A percentile compares a stretch with the other conserved stretches of the same genome.
Evolutionary conservation across 2,888 invertebrate genomes (phyloP).

Genomic region (Hirtodrosophila confusa): DNA sequence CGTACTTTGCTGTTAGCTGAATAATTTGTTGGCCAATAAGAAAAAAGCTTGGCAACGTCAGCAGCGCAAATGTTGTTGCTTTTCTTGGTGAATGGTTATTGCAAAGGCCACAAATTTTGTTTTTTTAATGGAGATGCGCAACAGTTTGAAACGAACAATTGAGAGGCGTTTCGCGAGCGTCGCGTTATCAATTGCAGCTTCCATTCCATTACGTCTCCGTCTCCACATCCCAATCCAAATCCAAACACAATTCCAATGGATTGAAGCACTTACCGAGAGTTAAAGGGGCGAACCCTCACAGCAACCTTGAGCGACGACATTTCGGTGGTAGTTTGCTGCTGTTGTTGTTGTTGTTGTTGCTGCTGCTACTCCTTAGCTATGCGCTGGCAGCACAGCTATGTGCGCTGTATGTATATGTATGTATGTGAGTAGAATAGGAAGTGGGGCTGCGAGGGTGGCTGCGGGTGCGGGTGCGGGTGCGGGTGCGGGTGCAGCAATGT

Average conservation of each 20-base stretch:
- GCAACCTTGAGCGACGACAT: slow-evolving; percentile 97
- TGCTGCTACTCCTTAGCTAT: slow-evolving; percentile 44
- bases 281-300: slow-evolving; percentile 95
- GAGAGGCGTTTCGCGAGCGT: slow-evolving; percentile 47
- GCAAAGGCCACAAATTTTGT: neutral
- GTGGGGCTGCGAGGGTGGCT: no score
- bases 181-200: slow-evolving; percentile 1
- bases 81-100: slow-evolving; percentile 20
- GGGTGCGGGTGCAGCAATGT: no score
- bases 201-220: no score
- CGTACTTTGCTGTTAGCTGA: slow-evolving; percentile 32
- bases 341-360: slow-evolving; percentile 21
- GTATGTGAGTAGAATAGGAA: slow-evolving; percentile 4
- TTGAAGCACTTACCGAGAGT: slow-evolving; percentile 88
- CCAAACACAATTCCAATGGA: slow-evolving; percentile 1
- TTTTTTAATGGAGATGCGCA: slow-evolving; percentile 48
- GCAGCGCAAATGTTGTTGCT: slow-evolving; percentile 20
- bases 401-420: slow-evolving; percentile 6
- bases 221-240: no score
- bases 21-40: slow-evolving; percentile 26
- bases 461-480: no score
- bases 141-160: slow-evolving; percentile 39
- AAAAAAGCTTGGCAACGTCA: slow-evolving; percentile 43
- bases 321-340: slow-evolving; percentile 55
- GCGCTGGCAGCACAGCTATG: slow-evolving; percentile 28